Conservation (phyloP, 2,888 invertebrate genomes). For the Lathronympha strigana region DNA sequence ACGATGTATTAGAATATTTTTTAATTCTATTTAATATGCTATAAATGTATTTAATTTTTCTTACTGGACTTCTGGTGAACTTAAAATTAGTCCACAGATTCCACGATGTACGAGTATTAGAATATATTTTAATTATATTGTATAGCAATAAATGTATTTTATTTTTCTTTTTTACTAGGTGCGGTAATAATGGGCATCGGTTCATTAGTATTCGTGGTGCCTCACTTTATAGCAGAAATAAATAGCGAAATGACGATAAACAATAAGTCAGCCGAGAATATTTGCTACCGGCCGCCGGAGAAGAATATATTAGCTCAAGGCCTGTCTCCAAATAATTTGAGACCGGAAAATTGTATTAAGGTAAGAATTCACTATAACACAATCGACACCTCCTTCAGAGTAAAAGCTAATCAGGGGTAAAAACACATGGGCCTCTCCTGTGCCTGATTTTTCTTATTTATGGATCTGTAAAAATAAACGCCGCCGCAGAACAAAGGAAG, state of each 20-base stretch:
- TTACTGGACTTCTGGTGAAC: too few relatives aligned
- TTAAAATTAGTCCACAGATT: too few relatives aligned
- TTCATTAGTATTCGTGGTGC: constrained; percentile 95
- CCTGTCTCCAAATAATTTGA: constrained; percentile 88
- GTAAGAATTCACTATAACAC: constrained; percentile 54
- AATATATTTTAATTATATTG: background rate
- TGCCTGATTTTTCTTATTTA: too few relatives aligned
- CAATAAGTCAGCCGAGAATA: constrained; percentile 91
- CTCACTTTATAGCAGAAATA: constrained; percentile 94
- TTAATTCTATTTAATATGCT: too few relatives aligned
- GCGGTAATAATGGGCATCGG: constrained; percentile 97
- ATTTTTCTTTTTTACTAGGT: constrained; percentile 73
- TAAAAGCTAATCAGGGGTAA: too few relatives aligned
- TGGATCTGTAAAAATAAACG: too few relatives aligned
- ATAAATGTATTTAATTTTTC: too few relatives aligned
- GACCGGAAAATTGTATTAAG: constrained; percentile 92
- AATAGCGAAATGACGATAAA: constrained; percentile 87
- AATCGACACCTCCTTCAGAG: background rate
- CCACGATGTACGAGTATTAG: too few relatives aligned
- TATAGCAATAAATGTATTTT: too few relatives aligned
- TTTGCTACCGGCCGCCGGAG: constrained; percentile 88
- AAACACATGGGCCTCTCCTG: too few relatives aligned
- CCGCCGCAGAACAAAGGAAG: too few relatives aligned
- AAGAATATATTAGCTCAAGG: constrained; percentile 90
- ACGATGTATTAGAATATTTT: too few relatives aligned